Evolutionary conservation across 2,888 invertebrate species (phyloP).

Genomic region (Trichogramma dendrolimi): DNA sequence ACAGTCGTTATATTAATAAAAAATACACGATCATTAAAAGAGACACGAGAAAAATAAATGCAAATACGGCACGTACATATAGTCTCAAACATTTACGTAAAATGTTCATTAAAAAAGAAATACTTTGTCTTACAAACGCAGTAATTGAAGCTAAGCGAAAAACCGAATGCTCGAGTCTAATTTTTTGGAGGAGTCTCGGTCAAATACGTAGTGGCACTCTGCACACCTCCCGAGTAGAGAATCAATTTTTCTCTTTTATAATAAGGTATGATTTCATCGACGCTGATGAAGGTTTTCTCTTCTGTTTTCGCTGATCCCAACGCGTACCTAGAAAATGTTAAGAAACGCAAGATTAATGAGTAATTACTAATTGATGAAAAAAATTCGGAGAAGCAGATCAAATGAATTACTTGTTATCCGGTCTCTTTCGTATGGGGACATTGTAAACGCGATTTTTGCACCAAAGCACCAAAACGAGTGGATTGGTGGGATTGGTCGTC

Average conservation of each 20-base stretch:
- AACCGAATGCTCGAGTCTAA: too few species aligned
- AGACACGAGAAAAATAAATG: too few species aligned
- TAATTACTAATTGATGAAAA: neutral
- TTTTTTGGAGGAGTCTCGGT: slow-evolving; percentile 46
- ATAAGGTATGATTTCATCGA: slow-evolving; percentile 48
- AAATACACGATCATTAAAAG: too few species aligned
- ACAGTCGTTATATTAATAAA: too few species aligned
- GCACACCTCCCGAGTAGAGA: slow-evolving; percentile 43
- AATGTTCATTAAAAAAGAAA: too few species aligned
- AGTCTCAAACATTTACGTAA: too few species aligned
- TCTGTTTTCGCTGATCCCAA: slow-evolving; percentile 48
- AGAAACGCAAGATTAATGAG: neutral
- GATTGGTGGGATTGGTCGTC: slow-evolving; percentile 46
- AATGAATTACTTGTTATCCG: slow-evolving; percentile 44
- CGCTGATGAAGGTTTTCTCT: slow-evolving; percentile 46
- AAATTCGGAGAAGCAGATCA: neutral
- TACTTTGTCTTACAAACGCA: too few species aligned
- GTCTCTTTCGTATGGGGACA: slow-evolving; percentile 48
- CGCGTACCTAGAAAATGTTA: slow-evolving; percentile 42
- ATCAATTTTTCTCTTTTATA: slow-evolving; percentile 45
- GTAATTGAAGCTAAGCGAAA: too few species aligned
- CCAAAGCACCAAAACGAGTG: slow-evolving; percentile 50
- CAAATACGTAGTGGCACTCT: slow-evolving; percentile 44
- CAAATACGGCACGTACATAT: too few species aligned
- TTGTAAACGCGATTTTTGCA: slow-evolving; percentile 49